Evolutionary conservation across 1,140 invertebrate species (phyloP).

Genomic region (Zaprionus kolodkinae): DNA sequence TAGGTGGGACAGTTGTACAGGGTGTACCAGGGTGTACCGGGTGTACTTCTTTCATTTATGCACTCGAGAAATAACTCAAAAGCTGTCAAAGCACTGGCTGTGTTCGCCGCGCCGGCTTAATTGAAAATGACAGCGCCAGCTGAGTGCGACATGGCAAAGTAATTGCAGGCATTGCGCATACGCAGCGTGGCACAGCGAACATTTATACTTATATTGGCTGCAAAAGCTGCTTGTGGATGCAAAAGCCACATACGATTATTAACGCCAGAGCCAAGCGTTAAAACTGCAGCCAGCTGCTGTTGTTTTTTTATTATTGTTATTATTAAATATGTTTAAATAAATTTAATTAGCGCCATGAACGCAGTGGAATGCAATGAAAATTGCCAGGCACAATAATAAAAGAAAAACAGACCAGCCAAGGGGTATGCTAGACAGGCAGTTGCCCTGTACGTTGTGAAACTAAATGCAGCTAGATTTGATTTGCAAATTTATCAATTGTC

Average conservation of each 20-base stretch:
- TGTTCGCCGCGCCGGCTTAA: constrained; percentile 45
- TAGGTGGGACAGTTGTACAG: background rate
- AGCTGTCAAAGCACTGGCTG: constrained; percentile 59
- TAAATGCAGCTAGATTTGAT: background rate
- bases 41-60: constrained; percentile 57
- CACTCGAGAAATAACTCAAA: constrained; percentile 68
- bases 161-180: constrained; percentile 39
- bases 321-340: constrained; percentile 63
- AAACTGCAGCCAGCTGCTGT: constrained; percentile 19
- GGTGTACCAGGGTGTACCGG: background rate
- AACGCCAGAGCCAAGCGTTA: constrained; percentile 12
- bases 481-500: background rate
- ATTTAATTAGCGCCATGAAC: constrained; percentile 75
- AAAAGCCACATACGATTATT: background rate
- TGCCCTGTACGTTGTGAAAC: background rate
- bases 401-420: constrained; percentile 8
- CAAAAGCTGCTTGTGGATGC: constrained; percentile 42
- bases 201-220: constrained; percentile 32
- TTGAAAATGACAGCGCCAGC: constrained; percentile 50
- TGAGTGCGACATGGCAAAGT: constrained; percentile 4
- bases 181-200: constrained; percentile 10
- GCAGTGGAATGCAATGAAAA: constrained; percentile 61
- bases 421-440: background rate
- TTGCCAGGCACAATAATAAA: constrained; percentile 57
- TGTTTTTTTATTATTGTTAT: constrained; percentile 59